Percentiles rank a stretch among this genome's conserved stretches.
Conservation (phyloP, 1,140 invertebrate genomes). For the Procambarus clarkii region DNA sequence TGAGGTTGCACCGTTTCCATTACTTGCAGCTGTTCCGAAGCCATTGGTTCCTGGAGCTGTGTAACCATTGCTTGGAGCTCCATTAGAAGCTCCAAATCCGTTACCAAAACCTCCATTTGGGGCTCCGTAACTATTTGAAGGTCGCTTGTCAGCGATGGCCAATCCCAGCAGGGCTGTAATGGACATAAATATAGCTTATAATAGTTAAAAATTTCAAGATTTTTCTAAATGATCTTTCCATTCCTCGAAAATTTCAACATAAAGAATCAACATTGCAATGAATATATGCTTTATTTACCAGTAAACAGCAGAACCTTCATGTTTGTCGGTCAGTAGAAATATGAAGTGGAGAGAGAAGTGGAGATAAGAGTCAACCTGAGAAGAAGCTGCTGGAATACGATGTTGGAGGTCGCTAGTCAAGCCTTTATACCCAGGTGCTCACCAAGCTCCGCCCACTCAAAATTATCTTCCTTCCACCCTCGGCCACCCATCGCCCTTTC, state of each 20-base stretch:
- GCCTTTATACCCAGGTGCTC: background rate
- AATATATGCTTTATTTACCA: background rate
- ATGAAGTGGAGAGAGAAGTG: background rate
- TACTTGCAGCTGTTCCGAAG: background rate
- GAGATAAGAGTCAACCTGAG: background rate
- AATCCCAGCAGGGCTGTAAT: slow-evolving; percentile 9
- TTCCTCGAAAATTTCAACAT: too few relatives aligned
- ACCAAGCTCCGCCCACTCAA: background rate
- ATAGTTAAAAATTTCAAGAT: background rate
- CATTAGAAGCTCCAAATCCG: background rate
- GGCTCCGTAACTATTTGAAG: background rate
- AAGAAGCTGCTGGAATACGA: background rate
- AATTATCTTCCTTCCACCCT: background rate
- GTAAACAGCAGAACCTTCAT: slow-evolving; percentile 1
- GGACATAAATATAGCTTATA: background rate
- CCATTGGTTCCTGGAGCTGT: background rate
- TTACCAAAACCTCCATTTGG: background rate
- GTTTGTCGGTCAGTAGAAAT: background rate
- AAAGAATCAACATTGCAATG: background rate
- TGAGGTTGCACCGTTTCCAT: background rate
- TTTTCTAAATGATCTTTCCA: background rate
- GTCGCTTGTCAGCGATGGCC: slow-evolving; percentile 9
- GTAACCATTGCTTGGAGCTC: background rate
- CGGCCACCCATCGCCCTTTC: background rate
- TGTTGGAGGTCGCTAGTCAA: background rate